Evolutionary conservation across 2,113 vertebrate genomes (phyloP).

Genomic region (Isichthys henryi): DNA sequence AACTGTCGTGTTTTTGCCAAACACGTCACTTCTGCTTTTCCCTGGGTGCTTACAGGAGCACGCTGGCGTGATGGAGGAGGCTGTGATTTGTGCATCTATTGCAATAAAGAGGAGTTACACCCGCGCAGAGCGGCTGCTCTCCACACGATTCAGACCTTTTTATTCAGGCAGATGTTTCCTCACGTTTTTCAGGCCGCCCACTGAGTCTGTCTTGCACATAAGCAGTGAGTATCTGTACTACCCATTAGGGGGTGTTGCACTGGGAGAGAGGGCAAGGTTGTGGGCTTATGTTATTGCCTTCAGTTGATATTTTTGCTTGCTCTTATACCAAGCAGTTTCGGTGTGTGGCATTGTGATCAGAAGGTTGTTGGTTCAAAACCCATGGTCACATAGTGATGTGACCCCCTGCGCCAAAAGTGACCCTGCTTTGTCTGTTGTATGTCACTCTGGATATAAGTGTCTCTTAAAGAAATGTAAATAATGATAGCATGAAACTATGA

Average conservation of each 20-base stretch:
- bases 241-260: neutral
- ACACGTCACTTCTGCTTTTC: neutral
- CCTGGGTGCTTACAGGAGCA: neutral
- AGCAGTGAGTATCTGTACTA: no score
- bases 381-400: neutral
- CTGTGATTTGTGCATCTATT: constrained; percentile 13
- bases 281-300: neutral
- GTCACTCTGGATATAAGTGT: neutral
- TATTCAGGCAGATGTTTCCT: neutral
- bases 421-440: no score
- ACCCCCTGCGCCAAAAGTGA: neutral
- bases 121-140: neutral
- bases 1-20: constrained; percentile 13
- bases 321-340: neutral
- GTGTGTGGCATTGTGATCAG: neutral
- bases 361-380: neutral
- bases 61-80: constrained; percentile 20
- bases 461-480: neutral
- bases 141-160: neutral
- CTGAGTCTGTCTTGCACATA: neutral
- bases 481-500: neutral
- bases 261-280: neutral
- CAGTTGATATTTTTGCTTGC: neutral
- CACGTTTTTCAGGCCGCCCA: neutral
- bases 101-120: neutral